phyloP scores from a whole-genome alignment of 2,888 invertebrate species.

The Euplexia lucipara region DNA sequence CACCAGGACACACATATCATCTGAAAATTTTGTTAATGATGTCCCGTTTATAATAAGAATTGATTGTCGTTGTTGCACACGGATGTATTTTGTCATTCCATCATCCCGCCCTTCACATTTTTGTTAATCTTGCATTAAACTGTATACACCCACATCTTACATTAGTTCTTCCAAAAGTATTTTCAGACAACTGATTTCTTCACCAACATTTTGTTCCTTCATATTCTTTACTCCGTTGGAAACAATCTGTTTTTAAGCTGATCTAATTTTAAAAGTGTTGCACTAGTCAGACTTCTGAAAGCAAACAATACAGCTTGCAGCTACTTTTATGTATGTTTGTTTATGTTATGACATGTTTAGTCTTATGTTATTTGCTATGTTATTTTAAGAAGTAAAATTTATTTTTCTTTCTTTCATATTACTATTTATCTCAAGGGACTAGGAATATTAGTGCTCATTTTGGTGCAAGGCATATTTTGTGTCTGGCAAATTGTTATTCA shows the following conservation, averaged over 20 bases:
- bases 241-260: constrained; percentile 28
- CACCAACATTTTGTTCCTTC: background rate
- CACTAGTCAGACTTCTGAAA: constrained; percentile 50
- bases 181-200: background rate
- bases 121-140: too few species aligned
- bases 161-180: background rate
- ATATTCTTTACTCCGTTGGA: background rate
- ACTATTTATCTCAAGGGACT: too few species aligned
- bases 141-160: too few species aligned
- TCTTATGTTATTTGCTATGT: constrained; percentile 14
- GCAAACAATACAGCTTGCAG: constrained; percentile 42
- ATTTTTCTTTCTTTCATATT: background rate
- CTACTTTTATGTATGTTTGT: constrained; percentile 15
- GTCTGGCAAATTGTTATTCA: too few species aligned
- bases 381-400: background rate
- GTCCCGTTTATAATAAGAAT: too few species aligned
- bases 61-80: too few species aligned
- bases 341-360: constrained; percentile 16
- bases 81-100: too few species aligned
- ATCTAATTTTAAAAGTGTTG: constrained; percentile 38
- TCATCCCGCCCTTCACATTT: too few species aligned
- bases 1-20: too few species aligned
- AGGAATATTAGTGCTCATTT: too few species aligned
- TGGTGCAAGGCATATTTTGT: too few species aligned
- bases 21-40: too few species aligned